Conservation (phyloP, 1,140 invertebrate species). For the Riptortus pedestris region DNA sequence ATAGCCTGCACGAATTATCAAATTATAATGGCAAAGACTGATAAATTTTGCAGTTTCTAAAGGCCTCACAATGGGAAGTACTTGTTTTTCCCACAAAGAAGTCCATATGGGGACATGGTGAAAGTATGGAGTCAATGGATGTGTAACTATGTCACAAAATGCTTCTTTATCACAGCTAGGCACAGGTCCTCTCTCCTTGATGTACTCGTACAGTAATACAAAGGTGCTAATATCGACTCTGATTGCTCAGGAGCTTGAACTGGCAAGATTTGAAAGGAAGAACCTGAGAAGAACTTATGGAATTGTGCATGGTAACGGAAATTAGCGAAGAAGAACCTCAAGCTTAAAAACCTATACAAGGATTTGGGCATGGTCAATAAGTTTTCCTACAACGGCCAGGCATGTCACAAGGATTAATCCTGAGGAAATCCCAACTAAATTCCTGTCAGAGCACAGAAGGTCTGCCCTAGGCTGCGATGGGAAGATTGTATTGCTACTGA, state of each 20-base stretch:
- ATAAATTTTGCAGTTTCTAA: slow-evolving; percentile 20
- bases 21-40: slow-evolving; percentile 30
- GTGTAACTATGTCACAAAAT: neutral
- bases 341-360: too few relatives aligned
- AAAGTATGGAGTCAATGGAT: neutral
- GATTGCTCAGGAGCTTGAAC: too few relatives aligned
- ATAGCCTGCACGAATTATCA: slow-evolving; percentile 25
- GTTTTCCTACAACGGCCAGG: neutral
- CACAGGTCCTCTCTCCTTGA: neutral
- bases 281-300: too few relatives aligned
- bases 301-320: too few relatives aligned
- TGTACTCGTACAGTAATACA: neutral
- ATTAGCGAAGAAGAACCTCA: too few relatives aligned
- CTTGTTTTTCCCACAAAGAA: slow-evolving; percentile 29
- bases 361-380: too few relatives aligned
- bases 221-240: too few relatives aligned
- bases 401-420: neutral
- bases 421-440: neutral
- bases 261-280: too few relatives aligned
- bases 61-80: slow-evolving; percentile 19
- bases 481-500: too few relatives aligned
- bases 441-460: neutral
- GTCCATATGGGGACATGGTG: slow-evolving; percentile 31
- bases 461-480: neutral
- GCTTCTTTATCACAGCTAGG: neutral